These are phyloP conservation scores for Paedocypris micromegethes DNA, from an alignment of 2,797 vertebrate species.

Conservation along the genomic window DNA sequence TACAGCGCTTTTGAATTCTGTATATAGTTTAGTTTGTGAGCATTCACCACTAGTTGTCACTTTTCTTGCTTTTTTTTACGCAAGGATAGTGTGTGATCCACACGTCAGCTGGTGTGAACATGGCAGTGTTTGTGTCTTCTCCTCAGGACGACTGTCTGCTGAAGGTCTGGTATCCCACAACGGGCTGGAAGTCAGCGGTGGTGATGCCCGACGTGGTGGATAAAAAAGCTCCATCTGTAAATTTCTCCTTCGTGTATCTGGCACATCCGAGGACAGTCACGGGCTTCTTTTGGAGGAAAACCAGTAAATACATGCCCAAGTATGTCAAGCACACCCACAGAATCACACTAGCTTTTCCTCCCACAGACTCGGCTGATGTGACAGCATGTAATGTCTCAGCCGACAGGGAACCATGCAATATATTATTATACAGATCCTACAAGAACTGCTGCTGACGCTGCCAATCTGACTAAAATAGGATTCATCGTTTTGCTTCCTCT, in stretches of 20 bases:
- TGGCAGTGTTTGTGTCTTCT: neutral
- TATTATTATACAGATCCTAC: no score
- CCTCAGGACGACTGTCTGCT: slow-evolving; percentile 91
- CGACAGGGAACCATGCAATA: no score
- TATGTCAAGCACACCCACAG: slow-evolving; percentile 49
- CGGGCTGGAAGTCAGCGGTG: slow-evolving; percentile 91
- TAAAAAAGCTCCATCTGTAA: slow-evolving; percentile 67
- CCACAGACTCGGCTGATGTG: neutral
- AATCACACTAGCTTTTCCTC: neutral
- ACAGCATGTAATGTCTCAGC: neutral
- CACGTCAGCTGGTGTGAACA: slow-evolving; percentile 12
- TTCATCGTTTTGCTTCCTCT: no score
- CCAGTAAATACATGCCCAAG: slow-evolving; percentile 95
- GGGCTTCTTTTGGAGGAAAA: slow-evolving; percentile 97
- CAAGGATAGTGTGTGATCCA: neutral
- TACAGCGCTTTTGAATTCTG: no score
- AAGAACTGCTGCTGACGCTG: no score
- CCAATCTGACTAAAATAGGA: no score
- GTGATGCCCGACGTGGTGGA: slow-evolving; percentile 81
- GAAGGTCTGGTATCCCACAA: slow-evolving; percentile 95
- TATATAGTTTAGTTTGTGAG: no score
- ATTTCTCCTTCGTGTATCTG: slow-evolving; percentile 76
- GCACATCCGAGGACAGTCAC: slow-evolving; percentile 86
- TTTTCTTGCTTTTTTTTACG: no score
- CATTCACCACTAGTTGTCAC: no score